Base-by-base conservation (phyloP, 2,113 vertebrate species). In the Motacilla tschutschensis region DNA sequence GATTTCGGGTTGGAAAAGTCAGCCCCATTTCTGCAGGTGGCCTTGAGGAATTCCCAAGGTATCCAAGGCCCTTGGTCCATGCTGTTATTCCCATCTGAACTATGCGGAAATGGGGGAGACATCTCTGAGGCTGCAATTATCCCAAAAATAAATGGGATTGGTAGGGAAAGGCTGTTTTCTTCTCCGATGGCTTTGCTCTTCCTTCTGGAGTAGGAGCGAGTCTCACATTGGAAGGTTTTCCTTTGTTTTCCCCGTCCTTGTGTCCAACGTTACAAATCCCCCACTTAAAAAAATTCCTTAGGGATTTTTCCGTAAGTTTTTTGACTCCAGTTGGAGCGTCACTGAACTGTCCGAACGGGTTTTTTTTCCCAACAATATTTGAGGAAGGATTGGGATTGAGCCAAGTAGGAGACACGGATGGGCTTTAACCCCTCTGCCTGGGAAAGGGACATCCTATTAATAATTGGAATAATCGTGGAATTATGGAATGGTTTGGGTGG, bases 1-100 rank as follows among this genome's bases (percentile, higher is more conserved):
- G 38, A 53, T 44, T 80, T 53, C 0, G 0, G 21, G 38, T 51
- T 0, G 0, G 55, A 19, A 60, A 60, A 70, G 2, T 7, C 9
- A 2, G 10, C 14, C 25, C 36, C 8, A 7, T 17, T 50, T 69
- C 36, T 41, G 4, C 24, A 18, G 43, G 51, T 0, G 1, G 14
- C 9, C 24, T 24, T 14, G 5, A 8, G 31, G 54, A 43, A 59
- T 69, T 50, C 77, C 64, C 44, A 25, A 50, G 31, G 25, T 8
- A 16, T 67, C 31, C 64, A 16, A 5, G 13, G 6, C 11, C 43
- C 43, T 40, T 13, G 36, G 2, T 59, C 64, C 36, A 2, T 13
- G 44, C 44, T 59, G 64, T 25, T 25, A 59, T 51, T 80, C 46
- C n/a, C 46, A 26, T 8, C 26, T 26, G 65, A 26, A 35, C 4